Conservation (phyloP, 2,113 vertebrate genomes). For the Anhinga anhinga region DNA sequence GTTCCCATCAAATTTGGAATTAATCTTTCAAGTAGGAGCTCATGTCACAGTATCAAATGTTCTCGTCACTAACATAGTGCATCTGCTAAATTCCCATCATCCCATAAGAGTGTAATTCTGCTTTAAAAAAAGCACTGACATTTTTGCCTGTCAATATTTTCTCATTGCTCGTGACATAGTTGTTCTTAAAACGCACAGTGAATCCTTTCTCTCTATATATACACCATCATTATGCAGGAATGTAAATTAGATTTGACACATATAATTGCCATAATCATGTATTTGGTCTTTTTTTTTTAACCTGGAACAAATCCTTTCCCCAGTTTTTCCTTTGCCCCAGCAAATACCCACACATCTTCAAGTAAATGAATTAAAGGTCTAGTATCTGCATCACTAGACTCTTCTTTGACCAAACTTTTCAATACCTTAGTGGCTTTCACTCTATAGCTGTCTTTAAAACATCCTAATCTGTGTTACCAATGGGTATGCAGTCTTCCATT, state of each 20-base stretch:
- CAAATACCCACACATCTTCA: not conserved
- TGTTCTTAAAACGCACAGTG: slow-evolving; percentile 9
- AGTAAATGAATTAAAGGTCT: not conserved
- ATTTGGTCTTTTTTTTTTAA: not conserved
- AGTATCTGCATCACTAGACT: not conserved
- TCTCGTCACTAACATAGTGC: slow-evolving; percentile 2
- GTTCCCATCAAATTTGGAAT: not conserved
- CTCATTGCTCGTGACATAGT: slow-evolving; percentile 48
- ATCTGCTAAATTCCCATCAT: slow-evolving; percentile 32
- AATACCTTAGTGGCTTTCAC: not conserved
- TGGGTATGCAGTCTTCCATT: not conserved
- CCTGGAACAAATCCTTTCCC: not conserved
- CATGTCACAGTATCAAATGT: slow-evolving; percentile 29
- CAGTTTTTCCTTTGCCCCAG: not conserved
- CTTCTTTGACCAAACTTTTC: not conserved
- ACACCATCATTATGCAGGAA: slow-evolving; percentile 21
- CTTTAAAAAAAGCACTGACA: slow-evolving; percentile 58
- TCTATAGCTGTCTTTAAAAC: not conserved
- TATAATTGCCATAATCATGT: not conserved
- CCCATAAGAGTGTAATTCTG: not conserved
- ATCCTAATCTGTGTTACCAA: not conserved
- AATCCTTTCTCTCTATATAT: slow-evolving; percentile 23
- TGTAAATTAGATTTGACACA: slow-evolving; percentile 33
- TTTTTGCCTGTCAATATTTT: slow-evolving; percentile 60
- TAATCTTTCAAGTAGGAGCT: slow-evolving; percentile 10